Evolutionary conservation across 1,140 invertebrate genomes (phyloP).

Genomic region (Lasioglossum albipes): DNA sequence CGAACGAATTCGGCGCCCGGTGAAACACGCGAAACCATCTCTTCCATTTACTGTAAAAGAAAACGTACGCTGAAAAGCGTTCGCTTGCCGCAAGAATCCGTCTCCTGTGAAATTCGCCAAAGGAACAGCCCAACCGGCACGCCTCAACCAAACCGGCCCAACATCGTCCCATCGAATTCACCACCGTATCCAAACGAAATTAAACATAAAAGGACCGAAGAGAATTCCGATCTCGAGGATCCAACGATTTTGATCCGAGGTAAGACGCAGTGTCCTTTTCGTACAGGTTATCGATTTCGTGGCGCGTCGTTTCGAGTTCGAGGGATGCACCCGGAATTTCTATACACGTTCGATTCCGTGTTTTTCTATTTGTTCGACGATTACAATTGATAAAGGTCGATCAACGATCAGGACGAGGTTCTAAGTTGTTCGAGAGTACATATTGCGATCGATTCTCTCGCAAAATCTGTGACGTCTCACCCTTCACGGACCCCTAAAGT

Average conservation of each 20-base stretch:
- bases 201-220: background rate
- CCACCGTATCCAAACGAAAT: background rate
- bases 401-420: background rate
- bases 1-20: background rate
- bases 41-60: background rate
- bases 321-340: slow-evolving; percentile 17
- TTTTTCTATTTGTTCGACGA: background rate
- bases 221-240: slow-evolving; percentile 12
- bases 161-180: background rate
- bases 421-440: background rate
- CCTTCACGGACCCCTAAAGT: background rate
- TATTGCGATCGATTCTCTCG: slow-evolving; percentile 17
- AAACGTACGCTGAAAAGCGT: background rate
- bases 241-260: slow-evolving; percentile 9
- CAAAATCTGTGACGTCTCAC: slow-evolving; percentile 7
- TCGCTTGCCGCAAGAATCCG: background rate
- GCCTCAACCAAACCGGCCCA: background rate
- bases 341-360: background rate
- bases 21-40: background rate
- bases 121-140: slow-evolving; percentile 9
- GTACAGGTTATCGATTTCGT: slow-evolving; percentile 53
- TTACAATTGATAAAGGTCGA: background rate
- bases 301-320: slow-evolving; percentile 11
- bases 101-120: background rate
- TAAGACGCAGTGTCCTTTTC: slow-evolving; percentile 38